Conservation (phyloP, 2,113 vertebrate genomes). For the Varanus salvator region DNA sequence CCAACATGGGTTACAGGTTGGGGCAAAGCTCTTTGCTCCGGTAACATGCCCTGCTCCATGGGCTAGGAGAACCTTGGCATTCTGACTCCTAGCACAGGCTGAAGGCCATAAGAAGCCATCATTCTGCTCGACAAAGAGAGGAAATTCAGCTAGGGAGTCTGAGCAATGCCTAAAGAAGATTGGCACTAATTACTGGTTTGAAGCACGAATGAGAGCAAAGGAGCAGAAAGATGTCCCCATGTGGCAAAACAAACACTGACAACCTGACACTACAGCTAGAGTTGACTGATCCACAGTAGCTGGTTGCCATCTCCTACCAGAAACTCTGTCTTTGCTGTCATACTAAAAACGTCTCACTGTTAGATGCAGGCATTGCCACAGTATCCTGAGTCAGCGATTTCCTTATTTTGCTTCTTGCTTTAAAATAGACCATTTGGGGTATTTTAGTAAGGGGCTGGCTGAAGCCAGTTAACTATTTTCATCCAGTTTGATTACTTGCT, state of each 20-base stretch:
- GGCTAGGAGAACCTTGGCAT: neutral
- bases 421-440: neutral
- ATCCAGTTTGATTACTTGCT: neutral
- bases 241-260: slow-evolving; percentile 35
- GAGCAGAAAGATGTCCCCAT: slow-evolving; percentile 42
- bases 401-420: neutral
- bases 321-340: slow-evolving; percentile 30
- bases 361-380: slow-evolving; percentile 19
- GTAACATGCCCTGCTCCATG: neutral
- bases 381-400: slow-evolving; percentile 9
- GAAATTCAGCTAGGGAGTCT: neutral
- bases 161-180: neutral
- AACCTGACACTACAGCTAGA: slow-evolving; percentile 6
- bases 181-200: slow-evolving; percentile 16
- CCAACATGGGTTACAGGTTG: too few species aligned
- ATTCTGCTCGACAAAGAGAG: neutral
- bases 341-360: slow-evolving; percentile 18
- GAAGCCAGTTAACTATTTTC: neutral
- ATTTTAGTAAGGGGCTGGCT: neutral
- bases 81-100: neutral
- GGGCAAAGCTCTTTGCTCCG: neutral
- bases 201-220: slow-evolving; percentile 39
- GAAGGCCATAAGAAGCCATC: neutral
- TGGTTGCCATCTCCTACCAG: slow-evolving; percentile 30
- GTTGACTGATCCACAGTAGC: neutral